These are phyloP conservation scores for Aphaenogaster floridana DNA, from an alignment of 1,140 invertebrate genomes.

Conservation along the genomic window DNA sequence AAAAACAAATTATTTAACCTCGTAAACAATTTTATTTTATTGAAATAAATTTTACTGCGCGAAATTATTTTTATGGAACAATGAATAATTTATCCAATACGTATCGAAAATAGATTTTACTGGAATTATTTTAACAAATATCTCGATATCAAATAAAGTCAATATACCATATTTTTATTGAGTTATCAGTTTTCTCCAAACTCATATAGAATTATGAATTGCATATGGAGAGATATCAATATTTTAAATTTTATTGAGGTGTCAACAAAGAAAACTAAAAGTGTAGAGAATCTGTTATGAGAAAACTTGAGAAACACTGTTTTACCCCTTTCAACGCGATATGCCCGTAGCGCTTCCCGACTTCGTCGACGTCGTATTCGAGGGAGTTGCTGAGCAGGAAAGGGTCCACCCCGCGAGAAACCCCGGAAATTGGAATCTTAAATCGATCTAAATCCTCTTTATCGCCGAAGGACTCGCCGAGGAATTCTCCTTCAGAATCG, in stretches of 20 bases:
- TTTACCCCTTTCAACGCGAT: slow-evolving; percentile 70
- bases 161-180: background rate
- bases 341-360: slow-evolving; percentile 61
- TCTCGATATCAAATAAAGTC: background rate
- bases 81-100: slow-evolving; percentile 31
- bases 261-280: background rate
- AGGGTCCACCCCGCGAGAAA: slow-evolving; percentile 55
- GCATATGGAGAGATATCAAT: background rate
- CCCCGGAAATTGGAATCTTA: slow-evolving; percentile 83
- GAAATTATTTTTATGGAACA: background rate
- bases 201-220: background rate
- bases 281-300: background rate
- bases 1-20: background rate
- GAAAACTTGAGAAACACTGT: slow-evolving; percentile 50
- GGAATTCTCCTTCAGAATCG: slow-evolving; percentile 61
- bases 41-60: slow-evolving; percentile 8
- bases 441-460: slow-evolving; percentile 82
- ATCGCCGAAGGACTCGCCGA: slow-evolving; percentile 71
- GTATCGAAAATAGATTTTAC: slow-evolving; percentile 23
- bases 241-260: background rate
- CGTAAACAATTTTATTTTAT: background rate
- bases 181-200: background rate
- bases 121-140: slow-evolving; percentile 34
- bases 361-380: slow-evolving; percentile 65
- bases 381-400: background rate